Evolutionary conservation across 2,113 vertebrate species (phyloP), one percentile per base, ranked within the genome.

Genomic region (Spea multiplicata): DNA sequence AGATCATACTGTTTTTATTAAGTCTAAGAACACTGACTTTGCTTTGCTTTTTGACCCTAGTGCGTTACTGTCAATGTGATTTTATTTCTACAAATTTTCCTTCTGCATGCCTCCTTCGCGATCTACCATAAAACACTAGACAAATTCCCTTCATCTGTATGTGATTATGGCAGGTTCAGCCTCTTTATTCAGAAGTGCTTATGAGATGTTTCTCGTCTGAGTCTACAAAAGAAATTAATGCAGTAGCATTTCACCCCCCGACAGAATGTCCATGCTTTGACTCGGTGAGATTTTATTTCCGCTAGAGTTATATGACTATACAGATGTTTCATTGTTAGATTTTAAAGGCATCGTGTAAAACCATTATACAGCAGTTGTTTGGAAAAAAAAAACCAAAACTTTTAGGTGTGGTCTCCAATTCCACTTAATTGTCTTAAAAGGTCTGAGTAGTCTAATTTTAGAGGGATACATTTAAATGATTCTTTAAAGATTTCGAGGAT

Each of bases 1-100:
- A 94, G 94, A 94, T 95, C 93, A 93, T 95, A 91, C 92, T 92
- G 91, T 94, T 97, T 94, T 93, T 93, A 96, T 96, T 96, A 94
- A 94, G 92, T 90, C 90, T 90, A 89, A 92, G 93, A 95, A 93
- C 88, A 90, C 85, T 93, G 91, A 88, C 89, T 92, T 93, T 90
- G 91, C 92, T 93, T 93, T 92, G 90, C 90, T 92, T 93, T 91
- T 92, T 96, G 95, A 96, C 95, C 94, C 87, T 78, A 66, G 88
- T 89, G 86, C 91, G 93, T 93, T 88, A 94, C 94, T 88, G 92
- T 94, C 90, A 95, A 93, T 93, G 88, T 93, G 94, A 93, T 94
- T 95, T 95, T 93, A 94, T 93, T 95, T 90, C 86, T 94, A 96
- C 95, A 97, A 95, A 95, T 96, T 95, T 95, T 88, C 84, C 87